A percentile compares a stretch with the other conserved stretches of the same genome.
Conservation (phyloP, 1,140 invertebrate species). For the Drosophila parvula region DNA sequence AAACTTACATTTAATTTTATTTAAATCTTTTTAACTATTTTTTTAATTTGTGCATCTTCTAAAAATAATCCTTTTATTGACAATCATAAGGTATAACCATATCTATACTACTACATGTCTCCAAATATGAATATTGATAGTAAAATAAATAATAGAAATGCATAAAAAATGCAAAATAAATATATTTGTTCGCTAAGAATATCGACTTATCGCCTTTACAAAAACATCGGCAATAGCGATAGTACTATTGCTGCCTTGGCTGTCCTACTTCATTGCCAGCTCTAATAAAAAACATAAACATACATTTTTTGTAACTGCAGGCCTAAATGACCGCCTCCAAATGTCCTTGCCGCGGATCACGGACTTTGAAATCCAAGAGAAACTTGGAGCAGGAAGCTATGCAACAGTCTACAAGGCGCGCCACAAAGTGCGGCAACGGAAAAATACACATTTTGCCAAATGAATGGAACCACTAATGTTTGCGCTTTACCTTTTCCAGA, state of each 20-base stretch:
- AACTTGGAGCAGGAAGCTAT: constrained; percentile 94
- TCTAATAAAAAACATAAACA: constrained; percentile 38
- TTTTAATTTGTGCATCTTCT: too few species aligned
- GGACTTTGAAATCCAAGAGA: constrained; percentile 89
- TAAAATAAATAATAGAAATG: too few species aligned
- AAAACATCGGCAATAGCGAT: neutral
- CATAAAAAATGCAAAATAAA: too few species aligned
- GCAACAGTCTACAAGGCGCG: constrained; percentile 94
- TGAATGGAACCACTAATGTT: neutral
- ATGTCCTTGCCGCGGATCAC: constrained; percentile 86
- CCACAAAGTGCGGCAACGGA: constrained; percentile 87
- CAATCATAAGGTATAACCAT: too few species aligned
- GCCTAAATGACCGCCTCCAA: constrained; percentile 44
- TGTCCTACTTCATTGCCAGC: neutral
- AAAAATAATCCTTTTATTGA: too few species aligned
- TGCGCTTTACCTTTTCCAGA: constrained; percentile 49
- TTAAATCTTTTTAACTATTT: too few species aligned
- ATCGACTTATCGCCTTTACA: neutral
- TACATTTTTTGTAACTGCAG: neutral
- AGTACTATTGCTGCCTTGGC: neutral
- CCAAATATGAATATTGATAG: too few species aligned
- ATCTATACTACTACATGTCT: too few species aligned
- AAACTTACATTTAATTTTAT: too few species aligned
- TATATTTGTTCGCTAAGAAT: too few species aligned
- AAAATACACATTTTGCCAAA: neutral